Conservation (phyloP, 2,888 invertebrate species). For the Tholera decimalis region DNA sequence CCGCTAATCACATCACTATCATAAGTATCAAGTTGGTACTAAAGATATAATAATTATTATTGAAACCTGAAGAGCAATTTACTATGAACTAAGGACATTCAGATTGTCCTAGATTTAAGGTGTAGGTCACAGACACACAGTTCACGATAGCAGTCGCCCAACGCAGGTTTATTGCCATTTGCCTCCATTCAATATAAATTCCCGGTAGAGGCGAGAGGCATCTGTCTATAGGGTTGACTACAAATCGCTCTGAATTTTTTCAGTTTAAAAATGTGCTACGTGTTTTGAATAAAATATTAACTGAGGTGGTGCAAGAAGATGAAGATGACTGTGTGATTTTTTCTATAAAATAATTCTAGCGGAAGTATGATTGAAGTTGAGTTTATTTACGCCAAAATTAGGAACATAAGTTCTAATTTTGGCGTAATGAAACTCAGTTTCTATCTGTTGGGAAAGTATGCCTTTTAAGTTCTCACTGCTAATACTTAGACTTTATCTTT, state of each 20-base stretch:
- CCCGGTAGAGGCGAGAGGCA: constrained; percentile 67
- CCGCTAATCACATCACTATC: no score
- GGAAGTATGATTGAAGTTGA: no score
- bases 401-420: no score
- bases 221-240: constrained; percentile 63
- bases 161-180: constrained; percentile 67
- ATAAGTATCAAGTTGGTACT: neutral
- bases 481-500: no score
- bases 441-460: no score
- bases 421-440: no score
- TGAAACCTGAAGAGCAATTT: constrained; percentile 20
- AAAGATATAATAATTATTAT: neutral
- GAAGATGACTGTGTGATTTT: no score
- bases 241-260: neutral
- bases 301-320: neutral
- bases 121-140: constrained; percentile 60
- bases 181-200: constrained; percentile 73
- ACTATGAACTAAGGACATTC: constrained; percentile 28
- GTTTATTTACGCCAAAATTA: no score
- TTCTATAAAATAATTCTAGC: no score
- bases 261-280: neutral
- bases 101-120: constrained; percentile 58
- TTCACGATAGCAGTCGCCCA: constrained; percentile 52
- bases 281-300: neutral
- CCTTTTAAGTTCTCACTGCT: no score